Evolutionary conservation across 2,113 vertebrate genomes (phyloP).

Genomic region (Hypomesus transpacificus): DNA sequence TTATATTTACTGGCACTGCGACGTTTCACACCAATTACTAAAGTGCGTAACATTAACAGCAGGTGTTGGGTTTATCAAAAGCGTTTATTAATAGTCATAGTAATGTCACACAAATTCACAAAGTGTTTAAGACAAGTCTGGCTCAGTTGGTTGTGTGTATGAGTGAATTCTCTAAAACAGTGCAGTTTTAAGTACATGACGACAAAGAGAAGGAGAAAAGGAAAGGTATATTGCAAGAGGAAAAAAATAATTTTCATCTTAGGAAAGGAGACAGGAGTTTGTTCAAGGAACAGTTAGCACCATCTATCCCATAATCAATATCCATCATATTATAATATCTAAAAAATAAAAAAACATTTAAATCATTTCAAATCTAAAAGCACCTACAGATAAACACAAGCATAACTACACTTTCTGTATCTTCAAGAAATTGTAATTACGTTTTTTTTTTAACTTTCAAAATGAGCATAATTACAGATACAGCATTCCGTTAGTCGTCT

Average conservation of each 20-base stretch:
- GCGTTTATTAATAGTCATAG: conserved; percentile 75
- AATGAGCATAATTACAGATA: conserved; percentile 59
- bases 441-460: conserved; percentile 22
- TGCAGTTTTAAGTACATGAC: conserved; percentile 80
- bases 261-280: conserved; percentile 51
- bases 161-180: conserved; percentile 74
- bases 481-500: conserved; percentile 63
- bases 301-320: conserved; percentile 68
- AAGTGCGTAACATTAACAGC: neutral
- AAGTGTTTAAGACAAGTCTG: conserved; percentile 82
- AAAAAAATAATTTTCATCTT: conserved; percentile 74
- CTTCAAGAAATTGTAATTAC: conserved; percentile 50
- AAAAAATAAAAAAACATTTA: conserved; percentile 48
- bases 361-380: conserved; percentile 62
- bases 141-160: conserved; percentile 78
- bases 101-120: conserved; percentile 80
- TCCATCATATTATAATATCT: conserved; percentile 61
- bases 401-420: conserved; percentile 56
- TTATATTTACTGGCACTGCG: too few species aligned
- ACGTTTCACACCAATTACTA: neutral
- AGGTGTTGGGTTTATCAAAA: conserved; percentile 70
- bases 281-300: conserved; percentile 72
- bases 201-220: conserved; percentile 68
- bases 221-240: conserved; percentile 75
- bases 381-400: conserved; percentile 52